Percentiles rank a stretch among this genome's conserved stretches.
Evolutionary conservation across 2,888 invertebrate genomes (phyloP).

Genomic region (Drosophila incognita): DNA sequence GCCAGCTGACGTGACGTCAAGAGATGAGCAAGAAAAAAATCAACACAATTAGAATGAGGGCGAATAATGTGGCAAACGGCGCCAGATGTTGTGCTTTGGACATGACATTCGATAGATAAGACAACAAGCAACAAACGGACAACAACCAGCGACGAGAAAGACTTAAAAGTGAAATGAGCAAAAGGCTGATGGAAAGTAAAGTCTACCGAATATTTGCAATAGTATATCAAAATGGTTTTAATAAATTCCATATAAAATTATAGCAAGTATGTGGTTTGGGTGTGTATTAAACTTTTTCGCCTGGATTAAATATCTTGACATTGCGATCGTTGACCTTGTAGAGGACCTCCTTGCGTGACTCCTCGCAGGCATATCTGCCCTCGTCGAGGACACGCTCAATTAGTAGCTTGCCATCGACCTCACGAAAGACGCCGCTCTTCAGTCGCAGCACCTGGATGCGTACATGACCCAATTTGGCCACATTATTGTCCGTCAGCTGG

Average conservation of each 20-base stretch:
- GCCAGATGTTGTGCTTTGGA: conserved; percentile 40
- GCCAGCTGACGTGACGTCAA: conserved; percentile 60
- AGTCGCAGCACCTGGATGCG: conserved; percentile 88
- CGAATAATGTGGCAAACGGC: conserved; percentile 38
- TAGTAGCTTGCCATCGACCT: conserved; percentile 89
- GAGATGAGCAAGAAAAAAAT: conserved; percentile 40
- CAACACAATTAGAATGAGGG: conserved; percentile 44
- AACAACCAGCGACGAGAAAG: conserved; percentile 3
- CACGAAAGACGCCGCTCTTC: conserved; percentile 90
- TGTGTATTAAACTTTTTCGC: conserved; percentile 84
- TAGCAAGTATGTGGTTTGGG: neutral
- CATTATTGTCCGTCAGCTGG: conserved; percentile 87
- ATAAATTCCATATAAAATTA: conserved; percentile 61
- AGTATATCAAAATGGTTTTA: conserved; percentile 70
- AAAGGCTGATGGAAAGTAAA: neutral
- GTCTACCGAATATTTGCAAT: conserved; percentile 6
- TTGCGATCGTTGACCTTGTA: conserved; percentile 91
- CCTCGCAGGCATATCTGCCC: conserved; percentile 71
- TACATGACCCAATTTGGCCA: conserved; percentile 88
- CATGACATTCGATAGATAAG: conserved; percentile 30
- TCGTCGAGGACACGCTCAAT: conserved; percentile 73
- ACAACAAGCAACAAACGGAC: neutral
- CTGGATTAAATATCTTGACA: conserved; percentile 90
- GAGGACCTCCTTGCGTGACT: conserved; percentile 82
- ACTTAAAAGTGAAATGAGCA: conserved; percentile 1